Evolutionary conservation across 1,140 invertebrate genomes (phyloP).

Genomic region (Theocolax elegans): DNA sequence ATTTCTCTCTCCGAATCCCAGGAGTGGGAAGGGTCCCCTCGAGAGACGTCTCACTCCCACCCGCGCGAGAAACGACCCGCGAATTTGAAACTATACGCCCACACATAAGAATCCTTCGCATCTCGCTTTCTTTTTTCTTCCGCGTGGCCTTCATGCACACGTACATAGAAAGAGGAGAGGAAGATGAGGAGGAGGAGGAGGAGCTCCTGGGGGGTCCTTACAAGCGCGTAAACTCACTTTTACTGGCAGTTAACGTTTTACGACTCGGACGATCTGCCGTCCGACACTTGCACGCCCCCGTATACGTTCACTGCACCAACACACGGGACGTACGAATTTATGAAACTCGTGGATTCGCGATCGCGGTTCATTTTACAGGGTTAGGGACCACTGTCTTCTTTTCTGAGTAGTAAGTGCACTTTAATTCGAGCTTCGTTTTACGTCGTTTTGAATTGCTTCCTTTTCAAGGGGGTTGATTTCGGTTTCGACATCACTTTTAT

Average conservation of each 20-base stretch:
- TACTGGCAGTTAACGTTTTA: slow-evolving; percentile 68
- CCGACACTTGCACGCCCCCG: slow-evolving; percentile 10
- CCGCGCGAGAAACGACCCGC: not conserved
- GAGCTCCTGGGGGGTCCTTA: slow-evolving; percentile 58
- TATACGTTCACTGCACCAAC: slow-evolving; percentile 29
- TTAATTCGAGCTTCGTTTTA: too few relatives aligned
- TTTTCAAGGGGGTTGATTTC: too few relatives aligned
- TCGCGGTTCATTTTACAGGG: too few relatives aligned
- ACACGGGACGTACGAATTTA: slow-evolving; percentile 37
- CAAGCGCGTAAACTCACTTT: slow-evolving; percentile 67
- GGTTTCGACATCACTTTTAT: too few relatives aligned
- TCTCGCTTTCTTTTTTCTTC: too few relatives aligned
- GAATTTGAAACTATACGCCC: not conserved
- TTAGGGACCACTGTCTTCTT: too few relatives aligned
- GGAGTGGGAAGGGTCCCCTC: not conserved
- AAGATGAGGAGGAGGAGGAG: slow-evolving; percentile 6
- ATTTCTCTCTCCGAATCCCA: too few relatives aligned
- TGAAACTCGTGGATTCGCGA: too few relatives aligned
- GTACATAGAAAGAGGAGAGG: not conserved
- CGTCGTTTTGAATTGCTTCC: too few relatives aligned
- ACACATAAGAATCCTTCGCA: too few relatives aligned
- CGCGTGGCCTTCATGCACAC: too few relatives aligned
- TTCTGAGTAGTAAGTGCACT: too few relatives aligned
- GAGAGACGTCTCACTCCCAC: not conserved
- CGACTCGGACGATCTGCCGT: slow-evolving; percentile 47